Percentiles rank a stretch among this genome's conserved stretches.
These are phyloP conservation scores for Meandrusa payeni DNA, from an alignment of 2,888 invertebrate genomes.

Conservation along the genomic window DNA sequence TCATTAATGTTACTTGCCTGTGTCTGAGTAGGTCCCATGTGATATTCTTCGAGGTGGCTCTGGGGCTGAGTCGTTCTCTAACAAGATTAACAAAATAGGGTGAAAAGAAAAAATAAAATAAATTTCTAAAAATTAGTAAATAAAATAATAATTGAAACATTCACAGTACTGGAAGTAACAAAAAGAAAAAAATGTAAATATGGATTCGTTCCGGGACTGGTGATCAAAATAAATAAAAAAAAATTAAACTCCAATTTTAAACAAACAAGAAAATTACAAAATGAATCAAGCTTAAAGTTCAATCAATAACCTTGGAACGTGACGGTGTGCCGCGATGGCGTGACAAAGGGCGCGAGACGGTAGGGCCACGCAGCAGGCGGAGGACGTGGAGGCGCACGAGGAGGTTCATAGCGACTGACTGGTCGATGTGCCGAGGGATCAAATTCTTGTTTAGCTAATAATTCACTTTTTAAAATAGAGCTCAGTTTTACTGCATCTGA, in stretches of 20 bases:
- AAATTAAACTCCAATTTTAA: constrained; percentile 70
- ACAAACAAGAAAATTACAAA: no score
- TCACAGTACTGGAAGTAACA: constrained; percentile 53
- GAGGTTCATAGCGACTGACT: constrained; percentile 88
- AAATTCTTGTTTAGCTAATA: constrained; percentile 84
- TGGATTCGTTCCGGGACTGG: not conserved
- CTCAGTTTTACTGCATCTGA: constrained; percentile 67
- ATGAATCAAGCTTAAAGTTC: constrained; percentile 33
- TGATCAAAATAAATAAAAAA: constrained; percentile 31
- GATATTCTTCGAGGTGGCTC: constrained; percentile 83
- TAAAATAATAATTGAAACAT: constrained; percentile 25
- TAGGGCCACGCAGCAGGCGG: constrained; percentile 69
- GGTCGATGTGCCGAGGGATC: constrained; percentile 89
- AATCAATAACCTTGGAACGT: constrained; percentile 86
- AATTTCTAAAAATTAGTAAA: constrained; percentile 25
- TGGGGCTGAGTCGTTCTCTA: constrained; percentile 83
- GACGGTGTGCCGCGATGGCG: constrained; percentile 84
- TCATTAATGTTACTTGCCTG: constrained; percentile 70
- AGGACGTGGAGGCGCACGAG: constrained; percentile 78
- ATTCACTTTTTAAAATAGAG: constrained; percentile 70
- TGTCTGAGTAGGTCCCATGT: constrained; percentile 75
- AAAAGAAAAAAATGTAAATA: constrained; percentile 29
- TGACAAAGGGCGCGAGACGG: constrained; percentile 67
- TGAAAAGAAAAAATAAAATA: constrained; percentile 49
- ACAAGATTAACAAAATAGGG: constrained; percentile 61